phyloP scores from a whole-genome alignment of 2,888 invertebrate genomes.

The Erebia epiphron region DNA sequence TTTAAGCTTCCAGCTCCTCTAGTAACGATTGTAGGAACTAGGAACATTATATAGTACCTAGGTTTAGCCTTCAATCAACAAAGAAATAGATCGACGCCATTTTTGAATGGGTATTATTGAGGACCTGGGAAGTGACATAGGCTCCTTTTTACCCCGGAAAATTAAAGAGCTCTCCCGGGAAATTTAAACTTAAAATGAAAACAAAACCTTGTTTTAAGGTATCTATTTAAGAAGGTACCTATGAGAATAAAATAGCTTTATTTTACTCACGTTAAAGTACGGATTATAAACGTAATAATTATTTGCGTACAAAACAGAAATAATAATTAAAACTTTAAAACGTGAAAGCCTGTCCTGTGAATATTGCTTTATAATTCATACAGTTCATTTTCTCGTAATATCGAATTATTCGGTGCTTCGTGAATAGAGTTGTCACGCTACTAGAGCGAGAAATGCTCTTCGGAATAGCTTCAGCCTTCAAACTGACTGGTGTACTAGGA shows the following conservation, averaged over 20 bases:
- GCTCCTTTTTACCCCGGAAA: no score
- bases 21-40: no score
- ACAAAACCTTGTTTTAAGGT: not conserved
- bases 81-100: no score
- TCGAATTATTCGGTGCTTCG: conserved; percentile 16
- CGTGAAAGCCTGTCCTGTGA: conserved; percentile 14
- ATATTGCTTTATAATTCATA: conserved; percentile 35
- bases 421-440: not conserved
- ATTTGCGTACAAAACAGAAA: conserved; percentile 14
- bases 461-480: not conserved
- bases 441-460: not conserved
- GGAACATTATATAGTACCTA: no score
- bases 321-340: conserved; percentile 23
- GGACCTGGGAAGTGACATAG: no score
- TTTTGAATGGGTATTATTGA: no score
- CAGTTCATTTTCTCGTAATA: conserved; percentile 29
- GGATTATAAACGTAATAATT: conserved; percentile 2
- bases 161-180: no score
- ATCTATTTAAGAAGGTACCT: not conserved
- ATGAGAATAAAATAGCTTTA: not conserved
- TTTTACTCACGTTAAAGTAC: not conserved
- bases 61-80: no score
- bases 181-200: not conserved
- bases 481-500: not conserved
- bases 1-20: no score